Base-by-base conservation (phyloP, 2,888 invertebrate species). In the Branchinecta sandiegonensis region DNA sequence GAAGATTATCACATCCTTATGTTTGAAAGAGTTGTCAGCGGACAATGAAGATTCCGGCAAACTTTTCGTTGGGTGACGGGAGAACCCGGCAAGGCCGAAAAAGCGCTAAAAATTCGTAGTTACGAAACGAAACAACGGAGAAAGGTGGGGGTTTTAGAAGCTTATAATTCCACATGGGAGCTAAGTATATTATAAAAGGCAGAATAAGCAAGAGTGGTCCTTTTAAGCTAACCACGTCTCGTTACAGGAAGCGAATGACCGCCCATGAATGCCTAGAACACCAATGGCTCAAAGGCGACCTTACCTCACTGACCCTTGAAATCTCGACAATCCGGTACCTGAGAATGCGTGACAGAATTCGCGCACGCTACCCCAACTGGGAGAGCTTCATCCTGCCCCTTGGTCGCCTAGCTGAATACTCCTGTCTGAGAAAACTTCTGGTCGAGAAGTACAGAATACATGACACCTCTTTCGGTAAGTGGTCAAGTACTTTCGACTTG, bases 241-340 rank as follows among this genome's bases (percentile, higher is more conserved):
- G 71, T 76, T 80, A 5, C 75, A 91, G 90, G 76, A 92, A 94
- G 78, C 89, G 99, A 75, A 87, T 99, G 90, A 99, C 94, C 0
- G 94, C 97, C 0, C 95, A 97, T 81, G 97, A 99, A 80, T 94
- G 96, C 76, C 79, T 99, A 50, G 80, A 92, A 69, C 99, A 99
- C 82, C 82, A 90, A 64, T 99, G 99, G 99, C 80, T 99, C 74
- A 88, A 88, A 68, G 93, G 93, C 64, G 91, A 90, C 76, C 88
- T 89, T 71, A 86, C 86, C 63, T 82, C 80, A 70, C 82, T 87
- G 75, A 90, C 87, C 0, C 83, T 85, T 71, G 83, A 75, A 68
- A 95, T 99, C 76, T 88, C 90, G 68, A 86, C 88, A 72, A 85
- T 88, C 68, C 83, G 90, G 73, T 96, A 94, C 80, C 83, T 90